Base-by-base conservation (phyloP, 2,113 vertebrate genomes). In the Periophthalmus modestus region DNA sequence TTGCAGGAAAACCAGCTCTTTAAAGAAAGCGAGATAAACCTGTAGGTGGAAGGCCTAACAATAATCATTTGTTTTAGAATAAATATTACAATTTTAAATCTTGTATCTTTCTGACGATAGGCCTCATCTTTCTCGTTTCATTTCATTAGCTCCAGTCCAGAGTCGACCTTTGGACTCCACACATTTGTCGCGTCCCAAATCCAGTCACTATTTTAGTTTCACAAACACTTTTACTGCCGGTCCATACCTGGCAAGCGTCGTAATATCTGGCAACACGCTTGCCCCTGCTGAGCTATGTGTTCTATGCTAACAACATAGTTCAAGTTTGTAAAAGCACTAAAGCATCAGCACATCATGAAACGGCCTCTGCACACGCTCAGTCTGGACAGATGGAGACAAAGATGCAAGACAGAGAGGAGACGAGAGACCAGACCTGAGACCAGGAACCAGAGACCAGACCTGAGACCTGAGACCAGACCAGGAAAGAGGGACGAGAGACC, bases 151-250 rank as follows among this genome's bases (percentile, higher is more conserved):
- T 39, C 36, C 36, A 9, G 1, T 43, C 39, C 10, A 10, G 0
- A 43, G 0, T 10, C 39, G 7, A 52, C 14, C 18, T 5, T 5
- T 52, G 50, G 18, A 52, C 16, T 52, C 50, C 50, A 19, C 16
- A 18, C 28, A 28, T 28, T 28, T 52, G 50, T 59, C 57, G 21
- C 9, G 23, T 13, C 23, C 28, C 23, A 59, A 24, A 59, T 21
- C 57, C 57, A 3, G 13, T 13, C 21, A 12, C 57, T 59, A 59
- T 59, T 59, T 59, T 24, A 59, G 57, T 28, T 23, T 5, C 57
- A 59, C 57, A 59, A 59, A 59, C 57, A 28, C 57, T 59, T 59
- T 59, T 59, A 59, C 57, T 28, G 23, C 57, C 12, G 57, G 23
- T 23, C 23, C 57, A 14, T 15, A 59, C 57, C 57, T 28, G 57